Percentiles rank a stretch among this genome's conserved stretches.
Conservation (phyloP, 2,797 vertebrate genomes). For the Bradypodion pumilum region DNA sequence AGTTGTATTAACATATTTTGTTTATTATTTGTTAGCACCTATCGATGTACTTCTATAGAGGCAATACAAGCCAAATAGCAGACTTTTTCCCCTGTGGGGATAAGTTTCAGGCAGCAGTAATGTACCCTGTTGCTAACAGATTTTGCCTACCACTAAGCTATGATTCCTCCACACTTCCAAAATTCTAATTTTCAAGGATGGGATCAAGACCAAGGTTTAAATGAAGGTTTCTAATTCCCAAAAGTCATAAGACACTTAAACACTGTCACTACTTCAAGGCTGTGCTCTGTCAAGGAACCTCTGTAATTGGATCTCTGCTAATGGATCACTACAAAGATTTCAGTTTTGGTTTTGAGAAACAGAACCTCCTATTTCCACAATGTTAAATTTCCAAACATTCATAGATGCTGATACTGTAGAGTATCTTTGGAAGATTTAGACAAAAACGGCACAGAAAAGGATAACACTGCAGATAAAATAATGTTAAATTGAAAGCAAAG, state of each 20-base stretch:
- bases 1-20: no score
- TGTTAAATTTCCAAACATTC: background rate
- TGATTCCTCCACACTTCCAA: background rate
- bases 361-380: background rate
- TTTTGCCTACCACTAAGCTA: background rate
- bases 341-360: background rate
- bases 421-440: slow-evolving; percentile 41
- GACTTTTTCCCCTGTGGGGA: no score
- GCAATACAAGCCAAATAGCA: no score
- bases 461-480: slow-evolving; percentile 22
- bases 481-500: background rate
- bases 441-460: background rate
- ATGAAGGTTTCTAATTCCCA: background rate
- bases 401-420: slow-evolving; percentile 8
- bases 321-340: slow-evolving; percentile 1
- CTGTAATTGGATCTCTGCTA: background rate
- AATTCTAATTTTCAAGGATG: background rate
- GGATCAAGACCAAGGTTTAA: background rate
- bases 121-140: no score
- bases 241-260: background rate
- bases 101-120: no score
- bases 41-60: no score
- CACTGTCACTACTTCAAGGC: background rate
- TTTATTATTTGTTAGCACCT: no score
- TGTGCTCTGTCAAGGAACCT: background rate